Evolutionary conservation across 2,113 vertebrate genomes (phyloP).

Genomic region (Rutilus rutilus): DNA sequence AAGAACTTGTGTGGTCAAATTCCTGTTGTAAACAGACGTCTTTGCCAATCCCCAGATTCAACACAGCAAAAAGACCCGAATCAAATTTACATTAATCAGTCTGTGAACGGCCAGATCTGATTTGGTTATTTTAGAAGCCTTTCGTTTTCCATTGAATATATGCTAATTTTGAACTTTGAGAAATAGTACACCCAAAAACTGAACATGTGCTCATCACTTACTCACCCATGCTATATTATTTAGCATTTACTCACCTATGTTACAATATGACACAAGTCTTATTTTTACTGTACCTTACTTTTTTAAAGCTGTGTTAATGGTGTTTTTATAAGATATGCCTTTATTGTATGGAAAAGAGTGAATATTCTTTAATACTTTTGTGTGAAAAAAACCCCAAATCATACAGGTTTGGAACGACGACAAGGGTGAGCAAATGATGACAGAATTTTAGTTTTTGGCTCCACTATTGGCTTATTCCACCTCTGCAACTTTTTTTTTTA

Average conservation of each 20-base stretch:
- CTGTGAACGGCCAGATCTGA: background rate
- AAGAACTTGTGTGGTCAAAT: background rate
- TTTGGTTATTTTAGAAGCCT: background rate
- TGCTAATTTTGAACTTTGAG: background rate
- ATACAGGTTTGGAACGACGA: background rate
- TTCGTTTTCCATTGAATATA: background rate
- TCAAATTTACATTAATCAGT: background rate
- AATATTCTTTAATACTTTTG: background rate
- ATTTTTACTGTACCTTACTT: background rate
- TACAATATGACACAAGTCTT: background rate
- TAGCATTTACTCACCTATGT: background rate
- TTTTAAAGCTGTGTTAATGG: background rate
- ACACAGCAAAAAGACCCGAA: background rate
- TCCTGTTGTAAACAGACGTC: background rate
- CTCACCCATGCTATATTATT: background rate
- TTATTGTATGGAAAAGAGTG: background rate
- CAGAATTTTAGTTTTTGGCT: background rate
- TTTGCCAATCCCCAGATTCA: background rate
- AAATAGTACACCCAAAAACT: background rate
- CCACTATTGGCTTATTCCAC: background rate
- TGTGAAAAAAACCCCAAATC: background rate
- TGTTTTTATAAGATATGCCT: background rate
- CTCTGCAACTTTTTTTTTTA: background rate
- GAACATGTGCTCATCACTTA: background rate
- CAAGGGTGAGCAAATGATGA: background rate